Evolutionary conservation across 2,888 invertebrate species (phyloP).

Genomic region (Stenodema calcarata): DNA sequence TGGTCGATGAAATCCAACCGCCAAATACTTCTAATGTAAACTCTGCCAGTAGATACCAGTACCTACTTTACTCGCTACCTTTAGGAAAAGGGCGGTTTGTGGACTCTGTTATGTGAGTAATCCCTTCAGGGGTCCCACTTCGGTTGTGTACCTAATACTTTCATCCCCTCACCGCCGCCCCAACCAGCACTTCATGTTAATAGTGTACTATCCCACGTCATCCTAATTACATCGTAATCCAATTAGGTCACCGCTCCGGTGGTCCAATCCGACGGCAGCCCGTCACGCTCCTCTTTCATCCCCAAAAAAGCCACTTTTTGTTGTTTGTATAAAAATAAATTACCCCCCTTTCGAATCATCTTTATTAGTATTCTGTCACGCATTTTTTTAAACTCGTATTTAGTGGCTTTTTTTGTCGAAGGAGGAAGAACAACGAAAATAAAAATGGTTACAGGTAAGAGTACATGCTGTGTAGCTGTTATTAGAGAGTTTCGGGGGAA

Average conservation of each 20-base stretch:
- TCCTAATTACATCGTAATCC: constrained; percentile 30
- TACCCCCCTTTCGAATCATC: background rate
- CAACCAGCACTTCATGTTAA: background rate
- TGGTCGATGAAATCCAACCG: no score
- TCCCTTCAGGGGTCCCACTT: background rate
- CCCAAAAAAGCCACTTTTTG: background rate
- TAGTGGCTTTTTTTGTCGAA: background rate
- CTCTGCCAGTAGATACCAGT: no score
- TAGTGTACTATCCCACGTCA: background rate
- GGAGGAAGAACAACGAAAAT: no score
- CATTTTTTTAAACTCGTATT: background rate
- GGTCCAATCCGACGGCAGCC: background rate
- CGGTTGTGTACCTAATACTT: background rate
- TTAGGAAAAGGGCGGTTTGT: no score
- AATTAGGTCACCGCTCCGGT: constrained; percentile 36
- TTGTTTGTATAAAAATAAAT: background rate
- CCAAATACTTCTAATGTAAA: no score
- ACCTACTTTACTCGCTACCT: no score
- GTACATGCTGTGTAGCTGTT: background rate
- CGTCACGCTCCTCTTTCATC: constrained; percentile 20
- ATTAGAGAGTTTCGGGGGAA: background rate
- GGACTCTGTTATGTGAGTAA: no score
- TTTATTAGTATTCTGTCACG: constrained; percentile 6
- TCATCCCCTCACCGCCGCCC: background rate
- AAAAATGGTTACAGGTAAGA: background rate